Evolutionary conservation across 2,888 invertebrate genomes (phyloP), one percentile per base, ranked within the genome.

Genomic region (Sepiola atlantica): DNA sequence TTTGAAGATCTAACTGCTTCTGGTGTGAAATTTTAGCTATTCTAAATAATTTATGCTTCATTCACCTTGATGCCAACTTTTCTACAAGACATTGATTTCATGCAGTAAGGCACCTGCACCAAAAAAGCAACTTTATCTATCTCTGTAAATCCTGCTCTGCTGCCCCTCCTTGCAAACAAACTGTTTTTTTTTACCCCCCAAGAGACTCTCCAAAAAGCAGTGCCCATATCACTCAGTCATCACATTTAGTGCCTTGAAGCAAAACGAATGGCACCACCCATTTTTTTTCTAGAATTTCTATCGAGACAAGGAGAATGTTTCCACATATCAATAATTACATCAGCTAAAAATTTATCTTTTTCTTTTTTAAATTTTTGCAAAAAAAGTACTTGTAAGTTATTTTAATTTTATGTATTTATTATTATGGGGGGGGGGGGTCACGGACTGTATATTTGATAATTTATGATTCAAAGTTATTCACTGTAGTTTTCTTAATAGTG

Each of bases 51-150:
- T 77, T n/a, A n/a, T 77, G 77, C 77, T 77, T 32, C n/a, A n/a
- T 77, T 77, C 32, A 77, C 77, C 77, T 77, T 77, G n/a, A 32
- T 77, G 77, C 77, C n/a, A 77, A 77, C 77, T 77, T 77, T 77
- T 32, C 45, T 77, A 4, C 32, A 77, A 61, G 77, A 77, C 77
- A n/a, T 32, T 77, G 77, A 32, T 77, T 18, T 77, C 4, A 18
- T 77, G 77, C 77, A 77, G 77, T 77, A n/a, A 77, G 32, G 77
- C n/a, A 77, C 32, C 16, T 77, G 77, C 77, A 77, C 77, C 77
- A 77, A 77, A 77, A 14, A 77, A 4, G 28, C 8, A 77, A 16
- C 14, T 77, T 77, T 77, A 77, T 77, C n/a, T 77, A 77, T 77
- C 77, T 32, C 77, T 77, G n/a, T n/a, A 32, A 32, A 77, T 77